Evolutionary conservation across 2,888 invertebrate genomes (phyloP), one percentile per base, ranked within the genome.

Genomic region (Fragum sueziense): DNA sequence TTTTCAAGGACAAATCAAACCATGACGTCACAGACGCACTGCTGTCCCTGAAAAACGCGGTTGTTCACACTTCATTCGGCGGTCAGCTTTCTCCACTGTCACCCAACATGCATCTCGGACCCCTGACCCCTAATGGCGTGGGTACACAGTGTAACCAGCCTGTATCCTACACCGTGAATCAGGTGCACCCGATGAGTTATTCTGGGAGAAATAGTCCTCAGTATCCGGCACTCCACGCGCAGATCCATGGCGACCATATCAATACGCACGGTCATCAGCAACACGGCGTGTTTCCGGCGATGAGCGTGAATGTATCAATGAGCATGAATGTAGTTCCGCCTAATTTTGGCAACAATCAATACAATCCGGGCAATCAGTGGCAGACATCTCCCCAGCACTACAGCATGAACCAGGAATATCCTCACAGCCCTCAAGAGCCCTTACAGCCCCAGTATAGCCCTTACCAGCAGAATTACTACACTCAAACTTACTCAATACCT

Each of bases 261-360:
- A 82, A 81, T 75, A 59, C 83, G 51, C 70, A 79, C 37, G 70
- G 74, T 20, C 79, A 79, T 37, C 84, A 79, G 31, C 84, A 88
- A 72, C 82, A 82, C 47, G 77, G 83, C 65, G 78, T 88, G 85
- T 97, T 97, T 92, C 97, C 98, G 76, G 96, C 97, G 90, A 98
- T 98, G 98, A 97, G 97, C 90, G 98, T 98, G 86, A 98, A 98
- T 92, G 97, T 98, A 0, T 97, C 97, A 88, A 98, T 98, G 98
- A 98, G 98, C 93, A 98, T 98, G 98, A 98, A 98, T 76, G 98
- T 98, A 96, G 94, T 94, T 74, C 93, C 94, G 17, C 86, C 88
- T 7, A 85, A 85, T 54, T 84, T 87, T 37, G 88, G 86, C 0
- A 86, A 86, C 51, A 84, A 83, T 27, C 82, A 85, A 33, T 88